Percentiles rank a stretch among this genome's conserved stretches.
Conservation (phyloP, 2,888 invertebrate genomes). For the Nomada lathburiana region DNA sequence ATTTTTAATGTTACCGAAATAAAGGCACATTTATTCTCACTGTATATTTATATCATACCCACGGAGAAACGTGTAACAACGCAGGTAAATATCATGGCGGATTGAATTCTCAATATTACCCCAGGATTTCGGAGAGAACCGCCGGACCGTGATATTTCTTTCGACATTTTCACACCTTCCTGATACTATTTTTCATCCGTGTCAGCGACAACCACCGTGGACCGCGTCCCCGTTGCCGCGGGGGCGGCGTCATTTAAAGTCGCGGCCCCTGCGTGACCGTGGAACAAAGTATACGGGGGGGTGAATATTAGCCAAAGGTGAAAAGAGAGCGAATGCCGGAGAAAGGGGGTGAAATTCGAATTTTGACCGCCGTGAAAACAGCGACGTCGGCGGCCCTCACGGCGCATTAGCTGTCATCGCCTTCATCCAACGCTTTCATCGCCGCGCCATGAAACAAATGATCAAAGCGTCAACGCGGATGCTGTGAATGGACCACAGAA, state of each 20-base stretch:
- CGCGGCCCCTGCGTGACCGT: constrained; percentile 35
- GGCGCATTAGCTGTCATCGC: constrained; percentile 72
- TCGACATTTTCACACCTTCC: constrained; percentile 7
- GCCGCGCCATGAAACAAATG: constrained; percentile 75
- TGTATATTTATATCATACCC: no score
- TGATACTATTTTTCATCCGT: constrained; percentile 39
- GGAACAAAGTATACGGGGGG: constrained; percentile 24
- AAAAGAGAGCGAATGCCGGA: constrained; percentile 9
- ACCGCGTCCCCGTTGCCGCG: constrained; percentile 54
- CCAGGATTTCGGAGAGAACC: no score
- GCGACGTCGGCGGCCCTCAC: constrained; percentile 67
- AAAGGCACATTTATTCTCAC: no score
- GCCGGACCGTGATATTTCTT: background rate
- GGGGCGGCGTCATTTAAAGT: constrained; percentile 69
- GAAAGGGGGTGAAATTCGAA: constrained; percentile 55
- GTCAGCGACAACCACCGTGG: constrained; percentile 52
- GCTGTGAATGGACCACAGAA: constrained; percentile 73
- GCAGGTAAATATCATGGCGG: no score
- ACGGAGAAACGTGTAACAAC: no score
- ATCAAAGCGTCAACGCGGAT: constrained; percentile 78
- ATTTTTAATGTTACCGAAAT: no score
- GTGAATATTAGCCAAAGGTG: background rate
- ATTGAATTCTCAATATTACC: no score
- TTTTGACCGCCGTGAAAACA: constrained; percentile 71
- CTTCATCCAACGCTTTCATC: constrained; percentile 74